Percentiles rank a stretch among this genome's conserved stretches.
phyloP scores from a whole-genome alignment of 2,797 vertebrate genomes.

The Chromis chromis region DNA sequence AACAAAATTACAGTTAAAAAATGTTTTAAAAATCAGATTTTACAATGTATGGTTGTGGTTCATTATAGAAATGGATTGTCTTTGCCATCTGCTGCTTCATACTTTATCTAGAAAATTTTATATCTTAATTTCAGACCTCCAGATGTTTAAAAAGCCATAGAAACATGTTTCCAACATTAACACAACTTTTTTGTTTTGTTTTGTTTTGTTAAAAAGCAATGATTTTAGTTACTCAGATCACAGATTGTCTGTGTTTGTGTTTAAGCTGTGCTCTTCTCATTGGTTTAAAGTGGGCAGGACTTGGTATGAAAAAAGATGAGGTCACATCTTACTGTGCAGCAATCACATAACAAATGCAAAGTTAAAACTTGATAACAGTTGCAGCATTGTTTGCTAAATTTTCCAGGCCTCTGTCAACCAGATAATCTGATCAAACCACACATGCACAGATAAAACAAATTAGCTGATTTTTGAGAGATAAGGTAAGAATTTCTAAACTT shows the following conservation, averaged over 20 bases:
- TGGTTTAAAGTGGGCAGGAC: conserved; percentile 2
- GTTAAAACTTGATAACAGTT: conserved; percentile 1
- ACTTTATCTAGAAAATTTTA: neutral
- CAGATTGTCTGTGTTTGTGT: neutral
- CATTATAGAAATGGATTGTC: no score
- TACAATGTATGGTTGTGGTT: no score
- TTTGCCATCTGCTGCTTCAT: neutral
- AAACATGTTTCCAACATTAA: neutral
- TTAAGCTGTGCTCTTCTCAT: neutral
- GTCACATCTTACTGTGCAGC: conserved; percentile 10
- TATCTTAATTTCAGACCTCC: neutral
- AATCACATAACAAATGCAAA: neutral
- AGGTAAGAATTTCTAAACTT: neutral
- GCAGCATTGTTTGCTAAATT: neutral
- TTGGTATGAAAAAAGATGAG: neutral
- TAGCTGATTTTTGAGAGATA: neutral
- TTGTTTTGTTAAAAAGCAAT: no score
- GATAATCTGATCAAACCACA: conserved; percentile 1
- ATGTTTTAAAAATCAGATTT: no score
- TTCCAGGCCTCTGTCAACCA: neutral
- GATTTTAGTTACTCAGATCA: neutral
- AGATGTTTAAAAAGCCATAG: neutral
- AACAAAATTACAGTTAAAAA: no score
- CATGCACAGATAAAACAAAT: neutral
- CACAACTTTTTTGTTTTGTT: neutral